Conservation (phyloP, 2,797 vertebrate genomes). For the Dallia pectoralis region DNA sequence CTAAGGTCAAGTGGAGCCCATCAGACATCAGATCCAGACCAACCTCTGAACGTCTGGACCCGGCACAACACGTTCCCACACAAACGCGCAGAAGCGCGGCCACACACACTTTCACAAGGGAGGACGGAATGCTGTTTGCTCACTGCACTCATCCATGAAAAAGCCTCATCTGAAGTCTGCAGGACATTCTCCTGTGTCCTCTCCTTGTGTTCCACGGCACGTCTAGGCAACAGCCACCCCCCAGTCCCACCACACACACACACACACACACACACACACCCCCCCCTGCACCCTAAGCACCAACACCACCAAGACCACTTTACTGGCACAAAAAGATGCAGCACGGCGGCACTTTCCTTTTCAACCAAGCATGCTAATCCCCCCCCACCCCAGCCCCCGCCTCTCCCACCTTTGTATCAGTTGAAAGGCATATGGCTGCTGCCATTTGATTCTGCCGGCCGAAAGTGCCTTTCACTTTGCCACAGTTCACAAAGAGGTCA, state of each 20-base stretch:
- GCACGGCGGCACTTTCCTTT: constrained; percentile 65
- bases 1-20: constrained; percentile 50
- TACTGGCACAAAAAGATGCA: constrained; percentile 63
- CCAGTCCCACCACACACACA: constrained; percentile 11
- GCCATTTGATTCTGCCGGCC: constrained; percentile 70
- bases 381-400: constrained; percentile 46
- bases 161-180: constrained; percentile 61
- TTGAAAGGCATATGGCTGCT: constrained; percentile 69
- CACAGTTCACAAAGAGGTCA: constrained; percentile 79
- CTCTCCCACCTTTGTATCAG: constrained; percentile 74
- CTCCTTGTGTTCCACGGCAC: constrained; percentile 51
- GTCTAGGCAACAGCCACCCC: constrained; percentile 41
- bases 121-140: constrained; percentile 73
- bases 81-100: neutral
- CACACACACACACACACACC: neutral
- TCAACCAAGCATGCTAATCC: constrained; percentile 61
- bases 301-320: constrained; percentile 48
- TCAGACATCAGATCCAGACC: constrained; percentile 29
- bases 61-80: neutral
- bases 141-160: constrained; percentile 67
- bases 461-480: constrained; percentile 75
- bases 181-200: constrained; percentile 54
- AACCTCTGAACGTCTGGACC: constrained; percentile 16
- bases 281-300: constrained; percentile 25
- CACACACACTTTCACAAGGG: constrained; percentile 16